phyloP scores from a whole-genome alignment of 23 tunicate genomes.

The Clavelina lepadiformis region DNA sequence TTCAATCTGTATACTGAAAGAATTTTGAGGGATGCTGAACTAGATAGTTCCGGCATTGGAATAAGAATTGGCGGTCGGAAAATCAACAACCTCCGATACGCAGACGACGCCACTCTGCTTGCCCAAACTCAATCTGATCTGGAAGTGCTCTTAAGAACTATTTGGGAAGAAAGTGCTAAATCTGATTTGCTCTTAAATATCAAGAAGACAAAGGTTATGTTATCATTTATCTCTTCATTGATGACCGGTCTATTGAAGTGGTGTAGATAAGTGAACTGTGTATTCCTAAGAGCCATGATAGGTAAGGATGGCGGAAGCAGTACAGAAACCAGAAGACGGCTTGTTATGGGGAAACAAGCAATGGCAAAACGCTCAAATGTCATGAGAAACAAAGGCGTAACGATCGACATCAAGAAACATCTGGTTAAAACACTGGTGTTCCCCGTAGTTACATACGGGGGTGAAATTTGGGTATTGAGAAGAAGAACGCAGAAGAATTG shows the following conservation, averaged over 20 bases:
- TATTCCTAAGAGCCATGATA: not conserved
- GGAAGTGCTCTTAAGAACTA: not conserved
- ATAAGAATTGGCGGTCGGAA: not conserved
- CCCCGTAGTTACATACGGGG: not conserved
- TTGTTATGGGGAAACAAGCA: not conserved
- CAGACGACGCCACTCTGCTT: conserved; percentile 14
- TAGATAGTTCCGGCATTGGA: not conserved
- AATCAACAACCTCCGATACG: conserved; percentile 14
- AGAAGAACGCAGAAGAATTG: not conserved
- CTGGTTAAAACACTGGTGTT: conserved; percentile 15
- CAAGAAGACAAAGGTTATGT: conserved; percentile 24
- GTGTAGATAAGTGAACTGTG: too few species aligned
- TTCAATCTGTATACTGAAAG: conserved; percentile 1
- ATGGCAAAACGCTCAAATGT: not conserved
- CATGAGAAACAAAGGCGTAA: too few species aligned
- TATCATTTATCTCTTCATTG: too few species aligned
- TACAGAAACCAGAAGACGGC: not conserved
- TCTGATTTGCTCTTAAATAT: conserved; percentile 3
- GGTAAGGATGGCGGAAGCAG: not conserved
- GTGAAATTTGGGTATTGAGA: too few species aligned
- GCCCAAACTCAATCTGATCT: conserved; percentile 3
- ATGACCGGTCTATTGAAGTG: too few species aligned
- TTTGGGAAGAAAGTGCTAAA: conserved; percentile 1
- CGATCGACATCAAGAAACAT: not conserved
- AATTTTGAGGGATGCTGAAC: conserved; percentile 6